Conservation (phyloP, 2,113 vertebrate species). For the Chinchilla lanigera region DNA sequence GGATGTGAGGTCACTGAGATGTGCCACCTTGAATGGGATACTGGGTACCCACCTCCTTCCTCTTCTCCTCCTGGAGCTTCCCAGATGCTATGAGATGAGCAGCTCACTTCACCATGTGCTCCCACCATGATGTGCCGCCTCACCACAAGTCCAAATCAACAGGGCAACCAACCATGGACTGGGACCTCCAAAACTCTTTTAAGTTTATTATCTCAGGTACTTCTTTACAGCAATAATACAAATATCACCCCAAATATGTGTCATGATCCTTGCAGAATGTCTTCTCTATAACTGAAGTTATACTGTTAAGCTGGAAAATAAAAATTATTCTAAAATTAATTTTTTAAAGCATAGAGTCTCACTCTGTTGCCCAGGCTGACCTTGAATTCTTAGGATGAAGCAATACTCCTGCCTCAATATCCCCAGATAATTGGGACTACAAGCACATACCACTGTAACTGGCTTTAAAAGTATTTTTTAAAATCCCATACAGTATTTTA, state of each 20-base stretch:
- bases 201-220: slow-evolving; percentile 43
- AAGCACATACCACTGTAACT: background rate
- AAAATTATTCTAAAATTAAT: background rate
- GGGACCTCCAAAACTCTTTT: background rate
- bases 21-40: background rate
- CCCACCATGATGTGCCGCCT: no score
- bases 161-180: background rate
- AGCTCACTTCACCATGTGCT: no score
- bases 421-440: background rate
- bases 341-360: background rate
- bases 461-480: background rate
- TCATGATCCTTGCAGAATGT: slow-evolving; percentile 92
- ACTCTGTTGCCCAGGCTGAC: background rate
- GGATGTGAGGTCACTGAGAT: background rate
- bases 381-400: background rate
- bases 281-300: slow-evolving; percentile 88
- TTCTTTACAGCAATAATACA: background rate
- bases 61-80: no score
- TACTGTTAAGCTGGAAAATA: slow-evolving; percentile 91
- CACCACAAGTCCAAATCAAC: background rate
- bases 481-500: background rate
- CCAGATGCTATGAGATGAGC: no score
- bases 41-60: no score
- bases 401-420: background rate
- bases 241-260: background rate